phyloP scores from a whole-genome alignment of 2,797 vertebrate genomes.

The Euphonia xanthogaster region DNA sequence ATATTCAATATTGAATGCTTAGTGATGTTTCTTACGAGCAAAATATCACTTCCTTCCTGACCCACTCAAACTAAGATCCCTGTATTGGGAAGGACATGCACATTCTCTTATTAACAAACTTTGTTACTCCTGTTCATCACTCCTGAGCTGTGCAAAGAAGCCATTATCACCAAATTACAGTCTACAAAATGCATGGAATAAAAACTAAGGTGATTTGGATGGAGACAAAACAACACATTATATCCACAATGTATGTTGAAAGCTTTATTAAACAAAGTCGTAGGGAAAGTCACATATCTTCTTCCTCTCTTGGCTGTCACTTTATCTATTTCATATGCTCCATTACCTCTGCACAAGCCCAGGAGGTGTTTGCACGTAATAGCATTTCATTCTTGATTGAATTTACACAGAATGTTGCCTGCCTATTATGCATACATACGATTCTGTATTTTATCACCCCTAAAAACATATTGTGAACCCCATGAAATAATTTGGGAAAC shows the following conservation, averaged over 20 bases:
- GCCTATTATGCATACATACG: conserved; percentile 38
- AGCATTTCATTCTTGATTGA: conserved; percentile 73
- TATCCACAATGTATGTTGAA: conserved; percentile 11
- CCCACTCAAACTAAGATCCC: neutral
- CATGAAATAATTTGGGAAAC: neutral
- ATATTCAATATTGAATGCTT: neutral
- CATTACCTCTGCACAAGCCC: conserved; percentile 72
- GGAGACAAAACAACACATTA: conserved; percentile 46
- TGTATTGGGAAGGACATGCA: neutral
- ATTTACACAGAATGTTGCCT: conserved; percentile 59
- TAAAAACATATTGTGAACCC: conserved; percentile 14
- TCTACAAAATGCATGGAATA: conserved; percentile 51
- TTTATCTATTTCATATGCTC: conserved; percentile 70
- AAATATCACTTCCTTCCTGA: neutral
- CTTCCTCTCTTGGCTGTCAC: conserved; percentile 60
- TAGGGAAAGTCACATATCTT: conserved; percentile 54
- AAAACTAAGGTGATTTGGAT: conserved; percentile 55
- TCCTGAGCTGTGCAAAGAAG: conserved; percentile 17
- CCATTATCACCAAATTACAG: conserved; percentile 50
- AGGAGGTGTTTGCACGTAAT: conserved; percentile 67
- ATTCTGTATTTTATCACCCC: conserved; percentile 31
- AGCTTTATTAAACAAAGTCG: conserved; percentile 68
- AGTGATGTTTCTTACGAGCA: neutral
- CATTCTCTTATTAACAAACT: neutral
- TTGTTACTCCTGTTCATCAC: conserved; percentile 30